Percentiles rank a stretch among this genome's conserved stretches.
These are phyloP conservation scores for Palaemon carinicauda DNA, from an alignment of 1,140 invertebrate genomes.

Conservation along the genomic window DNA sequence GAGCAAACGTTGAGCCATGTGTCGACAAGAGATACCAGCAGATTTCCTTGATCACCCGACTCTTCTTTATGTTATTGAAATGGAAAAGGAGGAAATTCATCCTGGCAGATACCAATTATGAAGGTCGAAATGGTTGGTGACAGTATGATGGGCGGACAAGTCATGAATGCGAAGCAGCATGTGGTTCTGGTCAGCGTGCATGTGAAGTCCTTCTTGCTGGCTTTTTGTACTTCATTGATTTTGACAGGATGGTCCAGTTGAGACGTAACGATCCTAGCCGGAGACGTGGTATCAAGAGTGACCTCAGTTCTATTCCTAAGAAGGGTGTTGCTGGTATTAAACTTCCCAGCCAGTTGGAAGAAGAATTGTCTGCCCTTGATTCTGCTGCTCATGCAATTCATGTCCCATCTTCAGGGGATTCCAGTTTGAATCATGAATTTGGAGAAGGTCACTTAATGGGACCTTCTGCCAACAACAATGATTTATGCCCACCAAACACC, in stretches of 20 bases:
- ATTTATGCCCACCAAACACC: constrained; percentile 62
- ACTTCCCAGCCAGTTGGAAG: constrained; percentile 62
- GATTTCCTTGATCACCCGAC: constrained; percentile 87
- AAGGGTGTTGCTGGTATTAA: constrained; percentile 85
- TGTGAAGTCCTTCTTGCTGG: constrained; percentile 92
- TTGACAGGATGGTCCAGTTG: constrained; percentile 87
- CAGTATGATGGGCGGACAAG: constrained; percentile 93
- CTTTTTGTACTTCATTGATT: constrained; percentile 89
- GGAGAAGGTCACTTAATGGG: background rate
- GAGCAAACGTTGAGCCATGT: constrained; percentile 77
- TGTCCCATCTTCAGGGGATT: background rate
- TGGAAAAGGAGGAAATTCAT: constrained; percentile 66
- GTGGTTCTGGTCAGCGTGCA: constrained; percentile 75
- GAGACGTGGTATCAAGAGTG: constrained; percentile 83
- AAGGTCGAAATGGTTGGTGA: constrained; percentile 97
- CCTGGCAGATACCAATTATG: constrained; percentile 90
- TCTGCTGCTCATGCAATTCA: constrained; percentile 39
- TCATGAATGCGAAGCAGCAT: constrained; percentile 84
- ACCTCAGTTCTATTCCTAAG: constrained; percentile 76
- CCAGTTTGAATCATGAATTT: background rate
- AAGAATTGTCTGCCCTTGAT: constrained; percentile 54
- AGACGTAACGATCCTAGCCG: constrained; percentile 83
- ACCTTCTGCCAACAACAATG: constrained; percentile 22
- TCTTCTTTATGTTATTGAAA: constrained; percentile 71
- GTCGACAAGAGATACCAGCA: constrained; percentile 80